Evolutionary conservation across 1,140 invertebrate genomes (phyloP), one percentile per base, ranked within the genome.

Genomic region (Venturia canescens): DNA sequence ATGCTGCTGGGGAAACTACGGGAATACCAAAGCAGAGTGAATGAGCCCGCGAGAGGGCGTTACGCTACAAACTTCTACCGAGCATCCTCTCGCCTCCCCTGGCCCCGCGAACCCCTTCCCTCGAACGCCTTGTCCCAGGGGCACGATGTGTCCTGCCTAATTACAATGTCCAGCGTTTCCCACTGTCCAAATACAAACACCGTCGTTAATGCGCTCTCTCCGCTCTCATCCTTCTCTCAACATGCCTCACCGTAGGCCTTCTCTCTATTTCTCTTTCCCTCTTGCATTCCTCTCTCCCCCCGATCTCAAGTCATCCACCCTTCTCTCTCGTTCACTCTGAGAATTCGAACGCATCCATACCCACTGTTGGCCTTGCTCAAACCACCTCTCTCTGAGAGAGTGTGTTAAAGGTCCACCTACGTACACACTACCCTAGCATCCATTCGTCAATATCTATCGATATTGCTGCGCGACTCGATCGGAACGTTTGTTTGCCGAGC

Each of bases 141-240:
- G 90, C 84, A 85, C 88, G 87, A 91, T 91, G 88, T 89, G 90
- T 91, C 88, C 87, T 87, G 86, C 84, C 89, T 91, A 91, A 91
- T 92, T 91, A 91, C 90, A 91, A 91, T 89, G 88, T 88, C 89
- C 87, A 88, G 85, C 83, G 85, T 84, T 87, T 87, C 87, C 85
- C 89, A 87, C 87, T 88, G 83, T 88, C 84, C 88, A 89, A 91
- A 90, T 90, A 91, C 90, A 90, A 91, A 91, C 87, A 91, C 85
- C 82, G 83, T 83, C 84, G 87, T 87, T 88, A 90, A 90, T 90
- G 87, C 82, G 84, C 80, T 87, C 84, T 75, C 53, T 77, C 72
- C 27, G 57, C 44, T 72, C n/a, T 81, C 80, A 80, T 79, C 60
- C 53, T 38, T 23, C 76, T 67, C 29, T 34, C 77, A 29, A 66